Base-by-base conservation (phyloP, 2,888 invertebrate genomes). In the Heteromurus nitidus region DNA sequence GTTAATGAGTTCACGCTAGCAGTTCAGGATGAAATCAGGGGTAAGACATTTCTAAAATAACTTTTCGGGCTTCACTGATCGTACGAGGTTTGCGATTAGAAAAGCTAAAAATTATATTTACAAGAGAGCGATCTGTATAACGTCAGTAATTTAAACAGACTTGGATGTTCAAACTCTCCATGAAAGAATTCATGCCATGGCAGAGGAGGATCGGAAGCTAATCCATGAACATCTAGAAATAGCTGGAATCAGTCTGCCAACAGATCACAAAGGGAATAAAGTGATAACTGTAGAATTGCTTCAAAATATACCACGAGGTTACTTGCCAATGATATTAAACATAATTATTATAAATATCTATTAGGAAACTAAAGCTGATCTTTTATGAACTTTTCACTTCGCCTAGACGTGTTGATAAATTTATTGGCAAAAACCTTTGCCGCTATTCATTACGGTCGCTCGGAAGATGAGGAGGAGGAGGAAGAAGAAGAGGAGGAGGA, bases 351-450 rank as follows among this genome's bases (percentile, higher is more conserved):
- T 11, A 42, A 42, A 42, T 13, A 7, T 42, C 42, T n/a, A n/a
- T n/a, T n/a, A n/a, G n/a, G n/a, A n/a, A n/a, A n/a, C n/a, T n/a
- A n/a, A n/a, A n/a, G n/a, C n/a, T n/a, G n/a, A n/a, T n/a, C n/a
- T n/a, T n/a, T n/a, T n/a, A n/a, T n/a, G n/a, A n/a, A n/a, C n/a
- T n/a, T n/a, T 44, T 44, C 44, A 44, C 44, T 44, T 44, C 2
- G 1, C n/a, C 44, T 13, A n/a, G 65, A 65, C n/a, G 65, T 47
- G 5, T 18, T 65, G 2, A 65, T 47, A 20, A 65, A 65, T 47
- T 24, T 65, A 65, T 28, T 65, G 42, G 65, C 65, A 24, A 65
- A 65, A 47, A 2, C 44, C 7, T 65, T 65, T 47, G 13, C 44
- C 11, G 20, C 44, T 26, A 42, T n/a, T 5, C 64, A 22, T 11